phyloP scores from a whole-genome alignment of 2,797 vertebrate species.

The Pseudochirops corinnae region DNA sequence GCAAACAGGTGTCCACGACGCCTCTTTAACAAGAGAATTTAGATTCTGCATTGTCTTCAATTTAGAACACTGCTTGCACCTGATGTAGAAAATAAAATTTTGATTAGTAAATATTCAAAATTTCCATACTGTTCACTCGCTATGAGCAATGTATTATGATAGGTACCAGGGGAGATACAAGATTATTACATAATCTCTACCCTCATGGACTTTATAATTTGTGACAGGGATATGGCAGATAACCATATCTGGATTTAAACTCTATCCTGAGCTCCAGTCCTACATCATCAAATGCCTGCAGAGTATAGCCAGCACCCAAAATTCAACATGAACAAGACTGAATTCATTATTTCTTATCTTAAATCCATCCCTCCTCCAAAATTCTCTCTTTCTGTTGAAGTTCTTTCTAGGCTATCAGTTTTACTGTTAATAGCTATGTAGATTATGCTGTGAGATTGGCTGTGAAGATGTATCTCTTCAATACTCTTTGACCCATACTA shows the following conservation, averaged over 20 bases:
- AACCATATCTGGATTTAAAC: not conserved
- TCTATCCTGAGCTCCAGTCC: not conserved
- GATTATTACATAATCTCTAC: not conserved
- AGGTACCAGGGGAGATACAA: not conserved
- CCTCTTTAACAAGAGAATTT: constrained; percentile 75
- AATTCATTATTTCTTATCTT: not conserved
- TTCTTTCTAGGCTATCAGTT: not conserved
- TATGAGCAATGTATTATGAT: not conserved
- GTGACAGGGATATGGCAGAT: not conserved
- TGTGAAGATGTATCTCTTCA: not conserved
- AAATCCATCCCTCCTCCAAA: not conserved
- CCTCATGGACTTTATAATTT: not conserved
- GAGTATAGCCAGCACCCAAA: not conserved
- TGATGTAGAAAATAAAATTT: constrained; percentile 78
- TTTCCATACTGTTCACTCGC: not conserved
- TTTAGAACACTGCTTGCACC: constrained; percentile 92
- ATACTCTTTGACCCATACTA: not conserved
- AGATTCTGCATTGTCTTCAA: constrained; percentile 83
- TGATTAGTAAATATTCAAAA: constrained; percentile 31
- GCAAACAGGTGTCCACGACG: constrained; percentile 84
- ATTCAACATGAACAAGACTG: not conserved
- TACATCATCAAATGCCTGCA: not conserved
- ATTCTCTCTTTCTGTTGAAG: not conserved
- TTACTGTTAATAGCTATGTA: not conserved
- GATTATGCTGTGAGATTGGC: not conserved